Percentiles rank a stretch among this genome's conserved stretches.
phyloP scores from a whole-genome alignment of 2,888 invertebrate genomes.

The Ectemnius lituratus region DNA sequence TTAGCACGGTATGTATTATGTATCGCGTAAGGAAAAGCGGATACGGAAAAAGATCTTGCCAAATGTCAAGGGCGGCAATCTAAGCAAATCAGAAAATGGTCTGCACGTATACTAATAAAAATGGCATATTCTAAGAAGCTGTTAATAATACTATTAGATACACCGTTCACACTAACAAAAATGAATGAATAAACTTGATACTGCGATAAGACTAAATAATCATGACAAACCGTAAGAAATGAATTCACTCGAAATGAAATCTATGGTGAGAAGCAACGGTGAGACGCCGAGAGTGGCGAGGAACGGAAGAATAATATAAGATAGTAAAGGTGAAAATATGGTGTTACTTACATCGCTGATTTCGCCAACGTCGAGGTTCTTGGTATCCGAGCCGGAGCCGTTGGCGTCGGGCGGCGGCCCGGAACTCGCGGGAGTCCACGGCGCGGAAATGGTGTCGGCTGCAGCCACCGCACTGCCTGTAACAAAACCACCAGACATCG shows the following conservation, averaged over 20 bases:
- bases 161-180: too few species aligned
- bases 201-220: too few species aligned
- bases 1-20: too few species aligned
- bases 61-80: constrained; percentile 4
- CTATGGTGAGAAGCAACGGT: too few species aligned
- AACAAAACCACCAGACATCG: constrained; percentile 61
- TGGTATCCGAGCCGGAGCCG: constrained; percentile 94
- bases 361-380: constrained; percentile 95
- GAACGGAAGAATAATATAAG: not conserved
- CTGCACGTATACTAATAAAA: too few species aligned
- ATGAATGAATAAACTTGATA: not conserved
- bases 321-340: not conserved
- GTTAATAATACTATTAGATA: too few species aligned
- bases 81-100: not conserved
- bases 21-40: too few species aligned
- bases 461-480: constrained; percentile 84
- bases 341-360: constrained; percentile 87
- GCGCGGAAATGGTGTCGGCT: constrained; percentile 97
- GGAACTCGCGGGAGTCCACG: constrained; percentile 95
- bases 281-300: not conserved
- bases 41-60: not conserved
- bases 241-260: too few species aligned
- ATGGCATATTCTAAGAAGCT: too few species aligned
- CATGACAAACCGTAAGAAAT: too few species aligned
- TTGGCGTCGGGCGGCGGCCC: constrained; percentile 93